Evolutionary conservation across 2,797 vertebrate genomes (phyloP).

Genomic region (Pelodytes ibericus): DNA sequence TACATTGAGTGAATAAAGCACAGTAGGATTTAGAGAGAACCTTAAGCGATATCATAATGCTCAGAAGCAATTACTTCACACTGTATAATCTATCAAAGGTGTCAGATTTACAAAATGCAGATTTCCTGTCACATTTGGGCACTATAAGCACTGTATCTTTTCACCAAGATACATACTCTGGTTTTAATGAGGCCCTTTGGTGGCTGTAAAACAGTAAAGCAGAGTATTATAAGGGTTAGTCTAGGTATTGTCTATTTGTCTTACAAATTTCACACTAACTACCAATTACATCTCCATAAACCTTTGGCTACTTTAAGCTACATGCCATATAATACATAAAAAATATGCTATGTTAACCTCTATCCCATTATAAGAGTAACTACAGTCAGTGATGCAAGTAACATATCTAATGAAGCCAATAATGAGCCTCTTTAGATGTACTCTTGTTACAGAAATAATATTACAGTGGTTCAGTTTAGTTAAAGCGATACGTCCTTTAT

Average conservation of each 20-base stretch:
- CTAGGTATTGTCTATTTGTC: conserved; percentile 90
- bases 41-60: conserved; percentile 75
- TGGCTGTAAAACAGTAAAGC: conserved; percentile 86
- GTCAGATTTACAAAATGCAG: conserved; percentile 86
- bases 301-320: conserved; percentile 85
- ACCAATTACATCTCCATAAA: conserved; percentile 93
- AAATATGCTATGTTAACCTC: conserved; percentile 80
- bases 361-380: conserved; percentile 78
- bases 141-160: conserved; percentile 79
- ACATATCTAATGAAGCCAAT: conserved; percentile 89
- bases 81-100: conserved; percentile 87
- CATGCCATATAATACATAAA: conserved; percentile 82
- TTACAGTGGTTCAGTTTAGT: conserved; percentile 79
- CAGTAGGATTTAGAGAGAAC: conserved; percentile 77
- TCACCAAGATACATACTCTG: conserved; percentile 81
- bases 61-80: conserved; percentile 80
- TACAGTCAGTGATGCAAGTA: conserved; percentile 84
- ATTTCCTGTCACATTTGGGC: conserved; percentile 82
- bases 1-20: conserved; percentile 73
- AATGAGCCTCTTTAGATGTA: conserved; percentile 89
- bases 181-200: conserved; percentile 92
- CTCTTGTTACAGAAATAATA: conserved; percentile 82
- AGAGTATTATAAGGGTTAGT: conserved; percentile 81
- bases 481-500: conserved; percentile 77
- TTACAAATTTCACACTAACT: conserved; percentile 95